Evolutionary conservation across 2,797 vertebrate genomes (phyloP).

Genomic region (Pygocentrus nattereri): DNA sequence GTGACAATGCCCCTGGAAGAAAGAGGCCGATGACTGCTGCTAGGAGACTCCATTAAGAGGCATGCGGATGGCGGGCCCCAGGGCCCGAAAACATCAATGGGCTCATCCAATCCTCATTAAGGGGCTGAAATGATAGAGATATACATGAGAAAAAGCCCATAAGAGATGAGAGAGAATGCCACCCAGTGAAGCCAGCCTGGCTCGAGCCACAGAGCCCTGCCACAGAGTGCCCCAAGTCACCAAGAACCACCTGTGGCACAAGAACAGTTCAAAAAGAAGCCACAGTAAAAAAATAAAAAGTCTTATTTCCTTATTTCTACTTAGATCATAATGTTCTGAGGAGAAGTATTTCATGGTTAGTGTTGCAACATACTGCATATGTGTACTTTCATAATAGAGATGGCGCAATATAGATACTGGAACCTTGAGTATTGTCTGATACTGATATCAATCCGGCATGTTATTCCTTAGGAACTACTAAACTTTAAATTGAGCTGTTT

Average conservation of each 20-base stretch:
- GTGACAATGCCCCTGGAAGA: conserved; percentile 83
- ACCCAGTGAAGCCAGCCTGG: conserved; percentile 57
- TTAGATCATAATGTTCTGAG: conserved; percentile 22
- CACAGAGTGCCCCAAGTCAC: conserved; percentile 41
- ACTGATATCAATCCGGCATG: too few species aligned
- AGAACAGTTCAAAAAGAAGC: conserved; percentile 28
- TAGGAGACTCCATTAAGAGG: conserved; percentile 82
- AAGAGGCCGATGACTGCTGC: conserved; percentile 82
- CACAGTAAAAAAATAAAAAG: conserved; percentile 19
- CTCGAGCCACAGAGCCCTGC: conserved; percentile 42
- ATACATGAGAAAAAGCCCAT: conserved; percentile 76
- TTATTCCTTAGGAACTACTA: too few species aligned
- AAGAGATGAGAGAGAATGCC: conserved; percentile 71
- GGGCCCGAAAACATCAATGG: conserved; percentile 75
- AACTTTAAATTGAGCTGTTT: too few species aligned
- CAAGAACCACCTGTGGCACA: conserved; percentile 51
- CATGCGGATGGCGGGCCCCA: conserved; percentile 78
- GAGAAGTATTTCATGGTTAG: neutral
- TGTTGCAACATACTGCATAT: conserved; percentile 4
- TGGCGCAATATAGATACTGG: too few species aligned
- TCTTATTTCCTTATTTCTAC: conserved; percentile 34
- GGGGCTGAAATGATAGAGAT: conserved; percentile 80
- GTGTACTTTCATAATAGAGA: neutral
- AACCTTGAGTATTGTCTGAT: too few species aligned
- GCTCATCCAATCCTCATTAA: conserved; percentile 79